These are phyloP conservation scores for Dasypogon diadema DNA, from an alignment of 2,888 invertebrate species.

Conservation along the genomic window DNA sequence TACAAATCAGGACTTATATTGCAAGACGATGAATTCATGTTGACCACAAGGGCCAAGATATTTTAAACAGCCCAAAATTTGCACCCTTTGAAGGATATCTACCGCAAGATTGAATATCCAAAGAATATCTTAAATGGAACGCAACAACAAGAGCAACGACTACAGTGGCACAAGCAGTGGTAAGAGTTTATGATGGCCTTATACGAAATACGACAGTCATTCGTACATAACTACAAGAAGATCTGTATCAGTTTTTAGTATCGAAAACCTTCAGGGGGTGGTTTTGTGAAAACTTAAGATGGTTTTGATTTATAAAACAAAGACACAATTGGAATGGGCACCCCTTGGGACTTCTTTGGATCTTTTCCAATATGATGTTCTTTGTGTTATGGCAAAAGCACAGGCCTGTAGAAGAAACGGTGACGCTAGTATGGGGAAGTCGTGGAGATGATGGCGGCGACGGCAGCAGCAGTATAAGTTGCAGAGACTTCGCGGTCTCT, in stretches of 20 bases:
- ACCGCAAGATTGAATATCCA: slow-evolving; percentile 43
- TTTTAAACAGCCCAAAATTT: slow-evolving; percentile 23
- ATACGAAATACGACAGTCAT: too few species aligned
- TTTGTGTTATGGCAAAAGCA: neutral
- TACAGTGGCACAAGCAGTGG: too few species aligned
- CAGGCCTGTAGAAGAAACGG: slow-evolving; percentile 24
- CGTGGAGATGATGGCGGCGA: slow-evolving; percentile 14
- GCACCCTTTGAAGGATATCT: slow-evolving; percentile 38
- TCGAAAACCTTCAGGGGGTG: slow-evolving; percentile 39
- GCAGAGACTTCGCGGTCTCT: slow-evolving; percentile 42
- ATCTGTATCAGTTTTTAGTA: slow-evolving; percentile 41
- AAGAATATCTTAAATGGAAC: slow-evolving; percentile 10
- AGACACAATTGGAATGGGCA: slow-evolving; percentile 8
- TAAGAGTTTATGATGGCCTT: too few species aligned
- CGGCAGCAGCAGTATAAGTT: slow-evolving; percentile 7
- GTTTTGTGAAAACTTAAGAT: slow-evolving; percentile 49
- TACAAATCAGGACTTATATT: slow-evolving; percentile 35
- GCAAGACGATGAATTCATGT: slow-evolving; percentile 8
- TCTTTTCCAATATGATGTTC: slow-evolving; percentile 42
- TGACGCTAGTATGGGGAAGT: neutral
- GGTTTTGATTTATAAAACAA: slow-evolving; percentile 51
- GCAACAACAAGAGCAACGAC: neutral
- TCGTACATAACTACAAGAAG: neutral
- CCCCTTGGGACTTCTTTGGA: slow-evolving; percentile 47
- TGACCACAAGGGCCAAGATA: slow-evolving; percentile 10